Evolutionary conservation across 1,140 invertebrate genomes (phyloP), one percentile per base, ranked within the genome.

Genomic region (Ptiloglossa arizonensis): DNA sequence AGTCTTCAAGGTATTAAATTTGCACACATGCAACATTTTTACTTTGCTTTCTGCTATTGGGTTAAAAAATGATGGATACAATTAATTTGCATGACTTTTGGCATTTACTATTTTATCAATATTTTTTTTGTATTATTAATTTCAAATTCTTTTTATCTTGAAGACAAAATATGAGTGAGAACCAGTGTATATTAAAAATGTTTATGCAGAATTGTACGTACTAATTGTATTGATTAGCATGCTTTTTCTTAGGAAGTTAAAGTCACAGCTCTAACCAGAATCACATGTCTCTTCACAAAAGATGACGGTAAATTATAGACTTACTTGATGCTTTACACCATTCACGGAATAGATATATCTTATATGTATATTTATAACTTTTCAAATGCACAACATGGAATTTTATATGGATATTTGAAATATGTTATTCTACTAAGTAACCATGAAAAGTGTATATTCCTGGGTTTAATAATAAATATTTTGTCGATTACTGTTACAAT

Each of bases 171-270:
- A 69, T 64, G 24, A 70, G 17, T 29, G 35, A 44, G n/a, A 35
- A n/a, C 19, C 46, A 52, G 22, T 70, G 8, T 59, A 44, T 35
- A 76, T 41, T 41, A 62, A 44, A 73, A 48, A 44, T 59, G 62
- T 50, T 50, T 63, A 71, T 11, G 38, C 32, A 52, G 57, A 44
- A 66, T 52, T 11, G 48, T 56, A 50, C 63, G 59, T 69, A 52
- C 24, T 72, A 75, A 44, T 69, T 67, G 27, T 74, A 90, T 87
- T 88, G 80, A 89, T 87, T 82, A 70, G 86, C 86, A 89, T 89
- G 87, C 82, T 89, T 89, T 90, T 90, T 89, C 86, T 87, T 86
- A 91, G 89, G 89, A 83, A 27, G 59, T 76, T 85, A 87, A 88
- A 84, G 78, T 89, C 85, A 75, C 89, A 83, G 72, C 90, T 91